Conservation (phyloP, 2,888 invertebrate genomes). For the Schizotus pectinicornis region DNA sequence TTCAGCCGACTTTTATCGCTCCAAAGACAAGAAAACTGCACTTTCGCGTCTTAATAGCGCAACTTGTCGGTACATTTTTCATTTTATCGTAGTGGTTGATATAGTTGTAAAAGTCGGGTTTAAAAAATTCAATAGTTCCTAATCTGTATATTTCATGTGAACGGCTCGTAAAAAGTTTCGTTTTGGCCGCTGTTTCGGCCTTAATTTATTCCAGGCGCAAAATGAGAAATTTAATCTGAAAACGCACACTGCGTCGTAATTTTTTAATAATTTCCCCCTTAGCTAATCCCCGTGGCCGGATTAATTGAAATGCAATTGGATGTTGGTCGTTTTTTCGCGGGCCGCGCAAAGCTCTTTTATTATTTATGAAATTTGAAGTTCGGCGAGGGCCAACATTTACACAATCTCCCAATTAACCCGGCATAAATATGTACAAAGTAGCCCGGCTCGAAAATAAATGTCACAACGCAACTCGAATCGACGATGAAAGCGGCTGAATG, state of each 20-base stretch:
- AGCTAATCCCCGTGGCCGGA: neutral
- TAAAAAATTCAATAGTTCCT: neutral
- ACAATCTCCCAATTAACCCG: conserved; percentile 15
- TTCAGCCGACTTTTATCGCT: too few relatives aligned
- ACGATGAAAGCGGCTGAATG: conserved; percentile 9
- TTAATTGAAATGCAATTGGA: too few relatives aligned
- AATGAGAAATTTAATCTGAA: too few relatives aligned
- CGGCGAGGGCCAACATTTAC: conserved; percentile 5
- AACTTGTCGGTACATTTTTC: conserved; percentile 8
- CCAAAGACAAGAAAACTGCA: too few relatives aligned
- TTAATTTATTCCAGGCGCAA: neutral
- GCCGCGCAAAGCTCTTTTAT: neutral
- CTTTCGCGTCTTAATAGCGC: conserved; percentile 1
- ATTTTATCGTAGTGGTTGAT: neutral
- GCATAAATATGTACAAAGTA: conserved; percentile 17
- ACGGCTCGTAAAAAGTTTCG: neutral
- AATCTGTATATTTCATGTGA: conserved; percentile 18
- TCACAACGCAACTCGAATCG: conserved; percentile 1
- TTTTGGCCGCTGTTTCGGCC: neutral
- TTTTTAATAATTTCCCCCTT: neutral
- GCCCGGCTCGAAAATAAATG: conserved; percentile 17
- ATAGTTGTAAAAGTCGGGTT: neutral
- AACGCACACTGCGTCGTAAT: neutral
- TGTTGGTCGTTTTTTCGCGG: neutral
- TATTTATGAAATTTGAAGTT: neutral